Evolutionary conservation across 2,888 invertebrate species (phyloP).

Genomic region (Odiellus spinosus): DNA sequence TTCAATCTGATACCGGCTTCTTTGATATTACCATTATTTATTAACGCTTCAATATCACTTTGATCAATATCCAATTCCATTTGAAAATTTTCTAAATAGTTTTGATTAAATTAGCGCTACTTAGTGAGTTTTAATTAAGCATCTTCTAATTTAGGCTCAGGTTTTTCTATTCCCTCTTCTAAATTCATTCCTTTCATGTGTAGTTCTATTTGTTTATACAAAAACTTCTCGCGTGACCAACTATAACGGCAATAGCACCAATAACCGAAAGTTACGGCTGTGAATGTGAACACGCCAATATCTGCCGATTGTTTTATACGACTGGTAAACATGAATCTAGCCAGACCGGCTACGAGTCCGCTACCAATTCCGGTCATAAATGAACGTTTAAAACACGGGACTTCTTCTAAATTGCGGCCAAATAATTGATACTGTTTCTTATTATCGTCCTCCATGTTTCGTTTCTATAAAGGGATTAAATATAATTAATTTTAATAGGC

Average conservation of each 20-base stretch:
- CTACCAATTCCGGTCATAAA: background rate
- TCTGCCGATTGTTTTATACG: background rate
- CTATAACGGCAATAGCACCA: background rate
- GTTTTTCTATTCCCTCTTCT: too few species aligned
- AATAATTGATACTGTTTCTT: background rate
- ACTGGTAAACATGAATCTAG: background rate
- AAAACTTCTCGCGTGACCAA: background rate
- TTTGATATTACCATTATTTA: too few species aligned
- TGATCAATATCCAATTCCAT: too few species aligned
- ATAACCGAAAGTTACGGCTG: background rate
- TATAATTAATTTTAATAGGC: too few species aligned
- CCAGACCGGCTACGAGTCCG: background rate
- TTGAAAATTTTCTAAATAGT: too few species aligned
- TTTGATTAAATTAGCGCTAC: too few species aligned
- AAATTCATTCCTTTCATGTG: too few species aligned
- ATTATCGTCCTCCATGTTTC: background rate
- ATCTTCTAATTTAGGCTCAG: too few species aligned
- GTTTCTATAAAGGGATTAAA: background rate
- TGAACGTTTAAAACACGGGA: background rate
- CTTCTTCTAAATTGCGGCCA: background rate
- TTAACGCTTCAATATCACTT: too few species aligned
- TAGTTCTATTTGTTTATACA: background rate
- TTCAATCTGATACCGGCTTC: too few species aligned
- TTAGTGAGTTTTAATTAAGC: too few species aligned
- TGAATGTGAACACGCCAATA: background rate